Evolutionary conservation across 2,113 vertebrate genomes (phyloP).

Genomic region (Montifringilla adamsi): DNA sequence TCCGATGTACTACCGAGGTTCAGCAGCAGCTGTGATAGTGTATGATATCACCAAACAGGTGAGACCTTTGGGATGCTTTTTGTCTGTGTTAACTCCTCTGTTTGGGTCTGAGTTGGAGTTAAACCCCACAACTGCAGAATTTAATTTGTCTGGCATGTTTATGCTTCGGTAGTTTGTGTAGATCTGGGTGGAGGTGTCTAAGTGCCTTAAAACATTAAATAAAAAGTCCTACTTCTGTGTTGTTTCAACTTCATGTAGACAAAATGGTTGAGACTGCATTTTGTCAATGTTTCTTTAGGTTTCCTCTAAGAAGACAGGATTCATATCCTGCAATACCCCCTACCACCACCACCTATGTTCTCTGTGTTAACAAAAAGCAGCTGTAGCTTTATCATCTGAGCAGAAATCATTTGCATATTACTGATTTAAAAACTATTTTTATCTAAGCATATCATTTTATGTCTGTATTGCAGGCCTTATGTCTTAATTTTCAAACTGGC

Average conservation of each 20-base stretch:
- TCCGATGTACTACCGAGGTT: slow-evolving; percentile 97
- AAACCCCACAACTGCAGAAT: background rate
- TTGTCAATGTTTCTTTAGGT: background rate
- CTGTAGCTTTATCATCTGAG: background rate
- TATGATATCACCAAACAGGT: slow-evolving; percentile 99
- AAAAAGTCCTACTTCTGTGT: background rate
- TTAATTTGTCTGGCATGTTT: background rate
- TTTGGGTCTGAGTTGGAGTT: background rate
- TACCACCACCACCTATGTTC: background rate
- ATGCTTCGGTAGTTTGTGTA: background rate
- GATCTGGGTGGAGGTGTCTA: background rate
- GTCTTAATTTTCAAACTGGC: background rate
- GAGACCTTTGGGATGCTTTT: background rate
- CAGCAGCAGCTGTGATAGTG: slow-evolving; percentile 94
- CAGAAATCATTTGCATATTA: background rate
- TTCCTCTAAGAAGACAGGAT: background rate
- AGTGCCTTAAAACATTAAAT: background rate
- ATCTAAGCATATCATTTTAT: background rate
- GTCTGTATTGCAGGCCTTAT: background rate
- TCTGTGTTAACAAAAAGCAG: background rate
- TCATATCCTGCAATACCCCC: background rate
- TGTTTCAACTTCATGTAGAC: background rate
- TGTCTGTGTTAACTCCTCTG: background rate
- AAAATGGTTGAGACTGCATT: background rate
- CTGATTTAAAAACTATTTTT: background rate